phyloP scores from a whole-genome alignment of 2,888 invertebrate species.

The Abscondita cerata region DNA sequence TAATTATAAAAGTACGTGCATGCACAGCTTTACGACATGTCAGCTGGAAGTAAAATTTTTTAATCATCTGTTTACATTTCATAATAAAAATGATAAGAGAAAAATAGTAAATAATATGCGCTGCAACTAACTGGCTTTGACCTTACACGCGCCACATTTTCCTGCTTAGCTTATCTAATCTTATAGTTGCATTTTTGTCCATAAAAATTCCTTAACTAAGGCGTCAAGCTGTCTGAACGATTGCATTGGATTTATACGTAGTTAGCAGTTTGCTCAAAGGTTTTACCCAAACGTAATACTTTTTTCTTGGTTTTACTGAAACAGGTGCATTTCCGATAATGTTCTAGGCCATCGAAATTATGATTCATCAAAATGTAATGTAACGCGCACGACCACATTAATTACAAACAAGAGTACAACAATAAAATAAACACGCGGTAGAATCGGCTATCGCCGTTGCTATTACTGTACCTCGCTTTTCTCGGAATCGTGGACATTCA shows the following conservation, averaged over 20 bases:
- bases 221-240: conserved; percentile 32
- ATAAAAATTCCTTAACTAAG: conserved; percentile 22
- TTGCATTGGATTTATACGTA: not conserved
- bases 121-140: conserved; percentile 19
- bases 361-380: conserved; percentile 17
- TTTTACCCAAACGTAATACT: conserved; percentile 29
- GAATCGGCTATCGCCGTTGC: not conserved
- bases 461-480: conserved; percentile 15
- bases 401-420: not conserved
- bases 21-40: not conserved
- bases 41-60: not conserved
- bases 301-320: not conserved
- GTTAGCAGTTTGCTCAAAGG: conserved; percentile 21
- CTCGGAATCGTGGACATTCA: conserved; percentile 20
- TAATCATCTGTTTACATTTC: conserved; percentile 13
- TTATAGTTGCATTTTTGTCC: conserved; percentile 24
- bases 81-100: conserved; percentile 11
- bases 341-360: conserved; percentile 10
- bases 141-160: conserved; percentile 24
- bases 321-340: conserved; percentile 27
- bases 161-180: conserved; percentile 32
- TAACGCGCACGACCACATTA: conserved; percentile 5
- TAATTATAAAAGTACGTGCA: no score
- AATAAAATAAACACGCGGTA: conserved; percentile 8
- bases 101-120: conserved; percentile 17